Evolutionary conservation across 1,140 invertebrate species (phyloP), one percentile per base, ranked within the genome.

Genomic region (Panonychus citri): DNA sequence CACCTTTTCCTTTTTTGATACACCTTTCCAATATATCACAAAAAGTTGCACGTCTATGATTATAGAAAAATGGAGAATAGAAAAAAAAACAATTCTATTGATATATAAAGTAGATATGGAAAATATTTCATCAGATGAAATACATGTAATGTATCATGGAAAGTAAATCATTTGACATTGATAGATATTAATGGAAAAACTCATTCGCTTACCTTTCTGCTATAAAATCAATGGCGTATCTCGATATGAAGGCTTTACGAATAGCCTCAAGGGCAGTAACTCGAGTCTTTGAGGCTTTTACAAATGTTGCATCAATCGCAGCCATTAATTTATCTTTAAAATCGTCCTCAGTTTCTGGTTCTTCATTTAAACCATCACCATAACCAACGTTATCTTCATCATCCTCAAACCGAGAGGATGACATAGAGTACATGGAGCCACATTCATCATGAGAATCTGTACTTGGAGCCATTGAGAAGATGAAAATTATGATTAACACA

Each of bases 261-360:
- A 93, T 74, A 1, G 77, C 70, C 53, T 81, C 78, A 26, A 90
- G 74, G 52, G 80, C 82, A 3, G 71, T 71, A 3, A 78, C 78
- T 54, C 90, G 76, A 7, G 80, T 80, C 60, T 86, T 84, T 1
- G 81, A 78, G 65, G 85, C 85, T 65, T 89, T 87, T 59, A 89
- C 81, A 3, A 77, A 78, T 8, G 88, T 70, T 27, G 81, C 81
- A 66, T 94, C 90, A 49, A 94, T 79, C 0, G 79, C 77, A 64
- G 89, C 83, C 25, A 78, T 76, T 19, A 94, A 70, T 69, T 89
- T 87, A 53, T 91, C 86, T 69, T 94, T 88, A 64, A 88, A 81
- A 42, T 80, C 76, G 65, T 93, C 87, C 30, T 67, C 30, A 26
- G 17, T 28, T 7, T n/a, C 26, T 12, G 25, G 4, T 17, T 51